Evolutionary conservation across 2,797 vertebrate species (phyloP), one percentile per base, ranked within the genome.

Genomic region (Dendrocincla fuliginosa): DNA sequence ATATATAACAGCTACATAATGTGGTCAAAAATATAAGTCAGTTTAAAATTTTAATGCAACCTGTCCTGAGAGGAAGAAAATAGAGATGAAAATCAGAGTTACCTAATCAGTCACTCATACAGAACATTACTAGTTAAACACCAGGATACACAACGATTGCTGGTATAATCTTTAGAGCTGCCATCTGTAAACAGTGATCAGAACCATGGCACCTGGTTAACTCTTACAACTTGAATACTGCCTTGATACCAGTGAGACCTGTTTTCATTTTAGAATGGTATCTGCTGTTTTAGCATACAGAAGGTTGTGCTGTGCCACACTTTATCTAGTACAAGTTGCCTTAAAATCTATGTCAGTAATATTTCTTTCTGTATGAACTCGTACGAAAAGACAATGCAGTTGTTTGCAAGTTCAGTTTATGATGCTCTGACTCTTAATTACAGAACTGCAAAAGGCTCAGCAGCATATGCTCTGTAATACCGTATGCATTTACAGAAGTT

Each of bases 351-450:
- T 49, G 24, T 56, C 2, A 5, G 25, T 67, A 89, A 49, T 33
- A 59, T 33, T 85, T 73, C 32, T 80, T 90, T 69, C 41, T 67
- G 30, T 30, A 77, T 7, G 78, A 92, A 94, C 42, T 59, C 50
- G 19, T 67, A 44, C 13, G 75, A 73, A 93, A 94, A 96, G 25
- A 63, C 47, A 96, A 92, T 55, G 47, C 20, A 85, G 64, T 56
- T n/a, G 25, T 68, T 70, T 46, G 6, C 17, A 81, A 69, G 59
- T 75, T 77, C 60, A 46, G 25, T 73, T 94, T 87, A 78, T 60
- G 63, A 73, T 44, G 44, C 7, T 55, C 16, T 59, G 20, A n/a
- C 11, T 59, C 30, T 63, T 63, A 89, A 83, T 57, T 94, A 78
- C 5, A 91, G 53, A 89, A 49, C 12, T 67, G 19, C 41, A 86